These are phyloP conservation scores for Phyllotreta cruciferae DNA, from an alignment of 2,888 invertebrate species.

Conservation along the genomic window DNA sequence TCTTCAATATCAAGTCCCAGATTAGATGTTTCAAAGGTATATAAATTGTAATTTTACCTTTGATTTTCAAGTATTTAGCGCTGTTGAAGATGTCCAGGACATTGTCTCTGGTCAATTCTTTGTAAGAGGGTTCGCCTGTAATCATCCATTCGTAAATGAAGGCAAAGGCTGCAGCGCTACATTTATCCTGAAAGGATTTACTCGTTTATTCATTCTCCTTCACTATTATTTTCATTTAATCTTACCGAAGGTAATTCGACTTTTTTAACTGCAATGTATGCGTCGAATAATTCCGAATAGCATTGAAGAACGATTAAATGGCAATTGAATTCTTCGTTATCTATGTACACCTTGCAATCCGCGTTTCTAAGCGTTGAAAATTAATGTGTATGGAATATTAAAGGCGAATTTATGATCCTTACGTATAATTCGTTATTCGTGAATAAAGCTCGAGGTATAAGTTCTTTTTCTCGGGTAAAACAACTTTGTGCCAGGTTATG, in stretches of 20 bases:
- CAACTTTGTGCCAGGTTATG: constrained; percentile 70
- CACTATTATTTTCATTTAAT: not conserved
- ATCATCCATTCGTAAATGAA: constrained; percentile 86
- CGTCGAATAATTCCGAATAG: constrained; percentile 72
- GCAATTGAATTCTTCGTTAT: constrained; percentile 71
- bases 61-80: constrained; percentile 73
- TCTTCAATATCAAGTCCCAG: constrained; percentile 59
- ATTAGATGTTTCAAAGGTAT: not conserved
- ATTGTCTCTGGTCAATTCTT: constrained; percentile 71
- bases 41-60: constrained; percentile 60
- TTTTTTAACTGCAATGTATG: constrained; percentile 58
- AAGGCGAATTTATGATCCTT: constrained; percentile 48
- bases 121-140: constrained; percentile 69
- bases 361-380: constrained; percentile 64
- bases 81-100: constrained; percentile 76
- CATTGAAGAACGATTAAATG: constrained; percentile 74
- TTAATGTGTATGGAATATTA: not conserved
- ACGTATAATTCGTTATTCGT: constrained; percentile 73
- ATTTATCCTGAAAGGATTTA: constrained; percentile 52
- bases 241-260: constrained; percentile 57
- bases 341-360: constrained; percentile 71
- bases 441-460: constrained; percentile 70
- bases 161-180: constrained; percentile 67
- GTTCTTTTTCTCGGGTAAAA: constrained; percentile 72
- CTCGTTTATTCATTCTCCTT: not conserved